Percentiles rank a stretch among this genome's conserved stretches.
These are phyloP conservation scores for Phrynocephalus vlangalii DNA, from an alignment of 2,797 vertebrate species.

Conservation along the genomic window DNA sequence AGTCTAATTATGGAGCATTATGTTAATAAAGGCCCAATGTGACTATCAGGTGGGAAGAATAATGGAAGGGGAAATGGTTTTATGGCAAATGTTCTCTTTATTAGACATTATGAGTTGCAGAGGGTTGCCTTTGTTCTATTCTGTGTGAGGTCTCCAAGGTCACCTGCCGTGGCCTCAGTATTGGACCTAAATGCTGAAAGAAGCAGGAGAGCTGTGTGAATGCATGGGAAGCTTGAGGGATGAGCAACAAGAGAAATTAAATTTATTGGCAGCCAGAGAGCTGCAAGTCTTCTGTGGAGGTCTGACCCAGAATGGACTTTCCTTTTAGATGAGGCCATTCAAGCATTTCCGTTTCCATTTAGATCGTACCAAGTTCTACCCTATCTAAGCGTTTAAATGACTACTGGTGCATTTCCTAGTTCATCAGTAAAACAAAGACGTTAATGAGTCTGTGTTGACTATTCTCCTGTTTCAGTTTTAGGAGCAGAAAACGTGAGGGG, in stretches of 20 bases:
- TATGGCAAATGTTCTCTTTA: neutral
- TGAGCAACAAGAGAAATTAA: neutral
- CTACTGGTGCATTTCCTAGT: neutral
- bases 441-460: neutral
- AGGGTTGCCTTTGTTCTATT: neutral
- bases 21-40: no score
- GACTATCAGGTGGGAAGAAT: no score
- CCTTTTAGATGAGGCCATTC: neutral
- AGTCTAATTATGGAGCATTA: no score
- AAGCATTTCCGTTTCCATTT: neutral
- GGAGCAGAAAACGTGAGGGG: neutral
- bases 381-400: no score
- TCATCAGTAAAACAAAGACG: rapidly evolving
- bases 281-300: rapidly evolving
- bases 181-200: neutral
- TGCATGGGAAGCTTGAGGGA: neutral
- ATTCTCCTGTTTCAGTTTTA: neutral
- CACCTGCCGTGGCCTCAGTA: neutral
- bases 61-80: neutral
- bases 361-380: neutral
- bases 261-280: neutral
- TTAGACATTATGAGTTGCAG: neutral
- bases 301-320: neutral
- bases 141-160: neutral
- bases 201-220: neutral